These are phyloP conservation scores for Pteropus alecto DNA, from an alignment of 2,113 vertebrate genomes.

Conservation along the genomic window DNA sequence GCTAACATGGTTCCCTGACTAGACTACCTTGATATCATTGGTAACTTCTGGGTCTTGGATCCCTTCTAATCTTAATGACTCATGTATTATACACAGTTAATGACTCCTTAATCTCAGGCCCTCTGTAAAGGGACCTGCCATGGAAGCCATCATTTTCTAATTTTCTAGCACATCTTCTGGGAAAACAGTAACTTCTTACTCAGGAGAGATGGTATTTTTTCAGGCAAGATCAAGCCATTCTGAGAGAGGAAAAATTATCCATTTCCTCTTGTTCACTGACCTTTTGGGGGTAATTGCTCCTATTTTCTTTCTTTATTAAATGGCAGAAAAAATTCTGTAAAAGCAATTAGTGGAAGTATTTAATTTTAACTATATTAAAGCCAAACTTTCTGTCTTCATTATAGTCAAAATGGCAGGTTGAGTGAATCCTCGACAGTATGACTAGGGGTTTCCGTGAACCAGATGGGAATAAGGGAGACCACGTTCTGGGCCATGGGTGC, in stretches of 20 bases:
- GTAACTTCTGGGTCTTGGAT: neutral
- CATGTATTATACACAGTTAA: neutral
- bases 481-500: constrained; percentile 7
- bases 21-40: neutral
- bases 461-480: neutral
- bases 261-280: constrained; percentile 57
- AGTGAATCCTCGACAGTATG: constrained; percentile 47
- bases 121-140: neutral
- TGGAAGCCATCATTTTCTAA: neutral
- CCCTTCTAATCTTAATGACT: constrained; percentile 13
- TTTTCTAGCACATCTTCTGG: constrained; percentile 45
- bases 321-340: constrained; percentile 29
- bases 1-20: neutral
- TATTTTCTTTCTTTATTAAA: constrained; percentile 65
- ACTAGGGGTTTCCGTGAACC: constrained; percentile 40
- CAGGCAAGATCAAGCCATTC: constrained; percentile 35
- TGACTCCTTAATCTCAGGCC: neutral
- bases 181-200: constrained; percentile 30
- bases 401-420: constrained; percentile 12
- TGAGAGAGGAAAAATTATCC: constrained; percentile 12
- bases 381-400: constrained; percentile 44
- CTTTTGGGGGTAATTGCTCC: constrained; percentile 59
- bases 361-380: constrained; percentile 53
- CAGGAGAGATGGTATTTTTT: constrained; percentile 55
- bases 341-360: constrained; percentile 56